A percentile compares a stretch with the other conserved stretches of the same genome.
phyloP scores from a whole-genome alignment of 2,113 vertebrate genomes.

The Lepisosteus oculatus region DNA sequence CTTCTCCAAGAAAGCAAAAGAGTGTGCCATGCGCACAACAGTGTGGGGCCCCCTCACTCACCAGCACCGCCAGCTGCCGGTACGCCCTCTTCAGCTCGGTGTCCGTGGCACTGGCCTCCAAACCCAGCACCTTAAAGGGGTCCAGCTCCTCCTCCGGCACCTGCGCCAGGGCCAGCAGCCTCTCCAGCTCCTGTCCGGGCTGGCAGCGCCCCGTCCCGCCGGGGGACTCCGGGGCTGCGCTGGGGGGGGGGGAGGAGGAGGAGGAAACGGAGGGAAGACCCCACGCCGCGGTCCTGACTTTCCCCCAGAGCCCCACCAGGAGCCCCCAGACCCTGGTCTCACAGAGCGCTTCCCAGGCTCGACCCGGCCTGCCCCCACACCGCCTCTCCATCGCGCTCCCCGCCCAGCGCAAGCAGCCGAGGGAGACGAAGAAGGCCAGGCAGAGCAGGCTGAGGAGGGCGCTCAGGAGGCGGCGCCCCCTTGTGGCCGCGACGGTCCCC shows the following conservation, averaged over 20 bases:
- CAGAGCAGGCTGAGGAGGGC: conserved; percentile 63
- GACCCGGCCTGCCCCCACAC: conserved; percentile 50
- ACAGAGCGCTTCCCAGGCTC: conserved; percentile 57
- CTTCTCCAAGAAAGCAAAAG: no score
- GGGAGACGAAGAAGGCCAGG: conserved; percentile 53
- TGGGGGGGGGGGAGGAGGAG: neutral
- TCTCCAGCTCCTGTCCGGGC: conserved; percentile 75
- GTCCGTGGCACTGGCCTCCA: conserved; percentile 80
- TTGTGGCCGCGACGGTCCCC: conserved; percentile 37
- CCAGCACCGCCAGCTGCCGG: conserved; percentile 74
- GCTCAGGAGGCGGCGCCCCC: conserved; percentile 54
- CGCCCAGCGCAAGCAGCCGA: conserved; percentile 56
- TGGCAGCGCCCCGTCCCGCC: conserved; percentile 49
- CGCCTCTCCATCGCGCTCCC: conserved; percentile 36
- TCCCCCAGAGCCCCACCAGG: conserved; percentile 38
- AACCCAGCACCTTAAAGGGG: conserved; percentile 83
- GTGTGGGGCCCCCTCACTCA: conserved; percentile 28
- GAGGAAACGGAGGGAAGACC: neutral
- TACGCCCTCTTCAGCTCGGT: conserved; percentile 85
- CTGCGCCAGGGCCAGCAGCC: conserved; percentile 77
- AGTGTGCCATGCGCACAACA: no score
- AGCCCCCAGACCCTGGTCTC: conserved; percentile 61
- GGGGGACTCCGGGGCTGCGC: conserved; percentile 49
- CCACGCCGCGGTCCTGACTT: conserved; percentile 43
- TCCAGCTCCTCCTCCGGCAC: conserved; percentile 86